These are phyloP conservation scores for Adelphocoris suturalis DNA, from an alignment of 2,888 invertebrate genomes.

Conservation along the genomic window DNA sequence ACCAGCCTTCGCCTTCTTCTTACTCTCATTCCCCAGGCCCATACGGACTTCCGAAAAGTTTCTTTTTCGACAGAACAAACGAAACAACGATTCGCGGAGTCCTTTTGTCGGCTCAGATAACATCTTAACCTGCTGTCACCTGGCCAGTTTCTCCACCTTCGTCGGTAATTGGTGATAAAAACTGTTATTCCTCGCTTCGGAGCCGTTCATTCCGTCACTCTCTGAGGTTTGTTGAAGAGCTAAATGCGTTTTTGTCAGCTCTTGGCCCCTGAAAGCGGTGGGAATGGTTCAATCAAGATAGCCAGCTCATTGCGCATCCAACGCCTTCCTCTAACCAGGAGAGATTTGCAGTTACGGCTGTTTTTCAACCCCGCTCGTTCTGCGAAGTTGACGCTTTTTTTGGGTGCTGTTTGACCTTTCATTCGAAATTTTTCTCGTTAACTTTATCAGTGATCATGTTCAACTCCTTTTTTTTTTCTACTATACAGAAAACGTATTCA, in stretches of 20 bases:
- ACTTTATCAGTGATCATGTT: too few species aligned
- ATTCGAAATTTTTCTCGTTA: background rate
- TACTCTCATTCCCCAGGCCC: background rate
- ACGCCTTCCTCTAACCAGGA: slow-evolving; percentile 3
- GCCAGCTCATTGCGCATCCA: slow-evolving; percentile 5
- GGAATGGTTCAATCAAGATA: slow-evolving; percentile 63
- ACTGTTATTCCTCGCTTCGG: slow-evolving; percentile 14
- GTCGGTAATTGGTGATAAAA: slow-evolving; percentile 54
- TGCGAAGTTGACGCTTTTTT: slow-evolving; percentile 46
- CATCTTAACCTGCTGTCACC: slow-evolving; percentile 51
- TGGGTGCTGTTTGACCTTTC: slow-evolving; percentile 2
- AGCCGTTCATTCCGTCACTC: background rate
- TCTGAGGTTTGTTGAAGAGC: background rate
- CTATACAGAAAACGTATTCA: too few species aligned
- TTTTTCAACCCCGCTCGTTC: slow-evolving; percentile 20
- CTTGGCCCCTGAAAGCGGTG: background rate
- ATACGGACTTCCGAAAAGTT: slow-evolving; percentile 46
- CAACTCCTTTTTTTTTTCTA: too few species aligned
- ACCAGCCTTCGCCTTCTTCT: background rate
- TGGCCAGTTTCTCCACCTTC: slow-evolving; percentile 5
- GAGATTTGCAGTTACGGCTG: background rate
- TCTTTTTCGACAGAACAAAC: slow-evolving; percentile 2
- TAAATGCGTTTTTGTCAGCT: slow-evolving; percentile 48
- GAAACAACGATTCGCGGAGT: background rate
- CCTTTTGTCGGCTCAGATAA: slow-evolving; percentile 61